Conservation (phyloP, 1,140 invertebrate genomes). For the Drosophila sucinea region DNA sequence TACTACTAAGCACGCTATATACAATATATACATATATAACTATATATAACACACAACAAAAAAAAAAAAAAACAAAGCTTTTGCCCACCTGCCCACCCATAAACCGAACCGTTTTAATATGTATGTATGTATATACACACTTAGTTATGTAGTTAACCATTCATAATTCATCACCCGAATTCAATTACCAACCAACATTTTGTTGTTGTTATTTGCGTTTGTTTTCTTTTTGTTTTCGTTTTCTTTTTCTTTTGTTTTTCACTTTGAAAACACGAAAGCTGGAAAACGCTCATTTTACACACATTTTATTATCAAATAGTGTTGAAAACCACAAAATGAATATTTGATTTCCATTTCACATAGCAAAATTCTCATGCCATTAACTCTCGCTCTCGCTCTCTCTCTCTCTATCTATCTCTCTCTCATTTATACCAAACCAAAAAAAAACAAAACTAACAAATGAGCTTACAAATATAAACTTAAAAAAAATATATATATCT, state of each 20-base stretch:
- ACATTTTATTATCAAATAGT: not conserved
- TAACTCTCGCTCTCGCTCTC: conserved; percentile 20
- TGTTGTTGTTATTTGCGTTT: conserved; percentile 3
- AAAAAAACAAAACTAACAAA: conserved; percentile 30
- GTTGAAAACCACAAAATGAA: conserved; percentile 16
- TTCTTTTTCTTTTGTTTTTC: not conserved
- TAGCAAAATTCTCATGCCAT: conserved; percentile 75
- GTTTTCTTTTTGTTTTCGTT: not conserved
- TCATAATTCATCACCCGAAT: conserved; percentile 4
- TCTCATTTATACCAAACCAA: conserved; percentile 9
- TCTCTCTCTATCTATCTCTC: not conserved
- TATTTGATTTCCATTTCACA: conserved; percentile 31
- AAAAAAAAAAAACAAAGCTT: not conserved
- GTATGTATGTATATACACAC: not conserved
- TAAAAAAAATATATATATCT: not conserved
- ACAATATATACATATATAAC: not conserved
- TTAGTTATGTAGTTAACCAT: not conserved
- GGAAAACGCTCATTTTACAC: not conserved
- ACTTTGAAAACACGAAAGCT: conserved; percentile 7
- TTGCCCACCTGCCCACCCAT: not conserved
- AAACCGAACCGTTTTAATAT: conserved; percentile 6
- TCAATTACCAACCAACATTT: conserved; percentile 5
- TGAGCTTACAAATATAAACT: conserved; percentile 5
- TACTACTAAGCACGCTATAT: not conserved
- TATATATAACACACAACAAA: not conserved